These are phyloP conservation scores for Eumerus sabulonum DNA, from an alignment of 2,888 invertebrate genomes.

Conservation along the genomic window DNA sequence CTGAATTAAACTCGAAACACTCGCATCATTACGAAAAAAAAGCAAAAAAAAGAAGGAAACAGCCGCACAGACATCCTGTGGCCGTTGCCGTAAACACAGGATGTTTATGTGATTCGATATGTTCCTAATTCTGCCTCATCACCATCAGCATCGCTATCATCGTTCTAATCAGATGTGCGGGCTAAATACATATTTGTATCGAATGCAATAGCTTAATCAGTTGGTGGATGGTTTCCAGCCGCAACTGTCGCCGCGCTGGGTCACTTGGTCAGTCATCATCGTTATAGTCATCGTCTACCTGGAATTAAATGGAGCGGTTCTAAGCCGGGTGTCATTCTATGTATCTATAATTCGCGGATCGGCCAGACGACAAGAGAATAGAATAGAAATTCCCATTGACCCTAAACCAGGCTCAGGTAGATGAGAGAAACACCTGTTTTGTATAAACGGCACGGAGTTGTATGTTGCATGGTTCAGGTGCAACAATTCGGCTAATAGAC, in stretches of 20 bases:
- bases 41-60: no score
- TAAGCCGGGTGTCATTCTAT: constrained; percentile 11
- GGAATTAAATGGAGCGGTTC: background rate
- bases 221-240: no score
- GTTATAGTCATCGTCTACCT: constrained; percentile 10
- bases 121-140: background rate
- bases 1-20: constrained; percentile 41
- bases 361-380: constrained; percentile 8
- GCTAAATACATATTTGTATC: no score
- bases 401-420: constrained; percentile 3
- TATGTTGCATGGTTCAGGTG: constrained; percentile 61
- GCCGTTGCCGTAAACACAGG: constrained; percentile 52
- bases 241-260: no score
- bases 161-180: no score
- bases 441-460: constrained; percentile 28
- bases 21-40: background rate
- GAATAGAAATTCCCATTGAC: constrained; percentile 42
- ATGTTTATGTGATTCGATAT: constrained; percentile 56
- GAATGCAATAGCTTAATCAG: no score
- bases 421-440: constrained; percentile 58
- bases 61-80: constrained; percentile 53
- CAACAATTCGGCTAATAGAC: constrained; percentile 65
- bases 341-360: constrained; percentile 7
- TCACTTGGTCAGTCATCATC: no score
- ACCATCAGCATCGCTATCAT: constrained; percentile 26